Base-by-base conservation (phyloP, 2,113 vertebrate genomes). In the Odontophorus gujanensis region DNA sequence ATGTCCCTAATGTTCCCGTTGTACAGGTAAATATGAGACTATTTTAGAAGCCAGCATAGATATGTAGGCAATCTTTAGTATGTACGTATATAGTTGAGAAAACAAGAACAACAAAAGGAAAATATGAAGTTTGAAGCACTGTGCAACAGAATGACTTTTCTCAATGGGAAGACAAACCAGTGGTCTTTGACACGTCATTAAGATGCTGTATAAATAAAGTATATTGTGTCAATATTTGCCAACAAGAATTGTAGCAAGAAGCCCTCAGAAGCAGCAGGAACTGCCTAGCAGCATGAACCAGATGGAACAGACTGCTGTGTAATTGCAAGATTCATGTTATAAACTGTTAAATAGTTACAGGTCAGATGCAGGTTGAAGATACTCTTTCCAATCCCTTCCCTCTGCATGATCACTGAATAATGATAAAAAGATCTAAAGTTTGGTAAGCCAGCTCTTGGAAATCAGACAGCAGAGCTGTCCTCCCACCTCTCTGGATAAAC, bases 341-440 rank as follows among this genome's bases (percentile, higher is more conserved):
- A 68, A 73, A 68, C 4, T 22, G 51, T 43, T 62, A 36, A 74
- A 81, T 11, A 47, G 32, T 2, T 30, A 5, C 88, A 94, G 34
- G 53, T 57, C 48, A 45, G 38, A 25, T 24, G 68, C 25, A 62
- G 13, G 34, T 57, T 61, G 45, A 84, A 77, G 32, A 24, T 40
- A 25, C 4, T 63, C 3, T 40, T 82, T 83, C 20, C 13, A 91
- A 3, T 5, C 5, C 18, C 0, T 0, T 50, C 4, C 9, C 17
- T 2, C 1, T 50, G 34, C 28, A 59, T 36, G 43, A 68, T 19
- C 61, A 62, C 18, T 34, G 43, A 82, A 48, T 57, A 81, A 66
- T 18, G 38, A 17, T 10, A 30, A 45, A 71, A 72, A 55, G 36
- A 73, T 68, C 79, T 20, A 63, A 87, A 81, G 3, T 72, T 79